Percentiles rank a stretch among this genome's conserved stretches.
These are phyloP conservation scores for Centropyge bicolor DNA, from an alignment of 2,797 vertebrate species.

Conservation along the genomic window DNA sequence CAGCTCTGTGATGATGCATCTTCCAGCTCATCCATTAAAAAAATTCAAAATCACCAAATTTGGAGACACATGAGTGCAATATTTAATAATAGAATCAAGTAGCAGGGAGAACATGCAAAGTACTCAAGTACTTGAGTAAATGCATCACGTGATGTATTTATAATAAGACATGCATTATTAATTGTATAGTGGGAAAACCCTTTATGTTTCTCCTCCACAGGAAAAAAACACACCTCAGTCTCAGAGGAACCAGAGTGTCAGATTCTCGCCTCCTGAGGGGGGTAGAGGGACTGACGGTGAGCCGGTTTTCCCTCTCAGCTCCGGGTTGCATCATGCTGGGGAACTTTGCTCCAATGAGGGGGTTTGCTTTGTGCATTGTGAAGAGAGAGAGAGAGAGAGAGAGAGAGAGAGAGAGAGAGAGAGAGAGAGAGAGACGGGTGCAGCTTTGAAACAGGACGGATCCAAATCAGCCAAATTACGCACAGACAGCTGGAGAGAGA, in stretches of 20 bases:
- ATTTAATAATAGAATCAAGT: too few relatives aligned
- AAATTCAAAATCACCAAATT: too few relatives aligned
- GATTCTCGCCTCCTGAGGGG: slow-evolving; percentile 16
- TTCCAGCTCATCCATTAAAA: too few relatives aligned
- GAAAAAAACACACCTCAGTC: not conserved
- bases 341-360: slow-evolving; percentile 87
- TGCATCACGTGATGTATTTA: too few relatives aligned
- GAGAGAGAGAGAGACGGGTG: slow-evolving; percentile 19
- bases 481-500: slow-evolving; percentile 26
- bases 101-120: too few relatives aligned
- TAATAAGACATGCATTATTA: too few relatives aligned
- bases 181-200: too few relatives aligned
- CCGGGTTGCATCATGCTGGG: slow-evolving; percentile 81
- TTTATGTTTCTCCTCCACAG: too few relatives aligned
- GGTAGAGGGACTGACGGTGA: slow-evolving; percentile 29
- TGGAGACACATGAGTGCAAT: too few relatives aligned
- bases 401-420: slow-evolving; percentile 9
- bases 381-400: slow-evolving; percentile 15
- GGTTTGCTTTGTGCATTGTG: slow-evolving; percentile 52
- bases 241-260: slow-evolving; percentile 27
- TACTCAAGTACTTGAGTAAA: too few relatives aligned
- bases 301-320: slow-evolving; percentile 41
- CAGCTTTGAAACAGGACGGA: slow-evolving; percentile 50
- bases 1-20: too few relatives aligned
- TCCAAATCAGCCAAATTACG: slow-evolving; percentile 41